Evolutionary conservation across 1,140 invertebrate species (phyloP), one percentile per base, ranked within the genome.

Genomic region (Branchinecta lynchi): DNA sequence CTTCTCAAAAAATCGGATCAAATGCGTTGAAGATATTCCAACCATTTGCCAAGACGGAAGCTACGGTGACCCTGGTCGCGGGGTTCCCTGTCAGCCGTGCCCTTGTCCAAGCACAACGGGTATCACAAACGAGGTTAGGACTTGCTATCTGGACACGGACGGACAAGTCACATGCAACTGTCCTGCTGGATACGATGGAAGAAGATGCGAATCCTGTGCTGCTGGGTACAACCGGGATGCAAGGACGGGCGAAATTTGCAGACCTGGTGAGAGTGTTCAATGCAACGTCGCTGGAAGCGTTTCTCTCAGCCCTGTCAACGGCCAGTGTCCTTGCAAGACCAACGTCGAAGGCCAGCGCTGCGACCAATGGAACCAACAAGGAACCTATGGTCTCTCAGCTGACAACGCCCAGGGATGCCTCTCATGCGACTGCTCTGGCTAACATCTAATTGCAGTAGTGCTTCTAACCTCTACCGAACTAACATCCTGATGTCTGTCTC

Each of bases 381-480:
- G 91, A 3, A 92, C 87, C 7, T 98, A 92, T 76, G 88, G 91
- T 68, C 79, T 98, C 0, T 85, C 86, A 9, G 76, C 75, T 0
- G 75, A 79, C 15, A 90, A 94, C 78, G 83, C 85, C 7, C 81
- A 87, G 65, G 96, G 96, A 7, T 98, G 96, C 78, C 83, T 84
- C 65, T 80, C 86, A 66, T 98, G 96, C 78, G 98, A 88, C 80
- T 98, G 96, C 79, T 96, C 92, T 71, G 92, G 7, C 84, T 92
- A 9, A 84, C 87, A 0, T 81, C 81, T 15, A 80, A 87, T 12
- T 98, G 95, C 77, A 82, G 84, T 43, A 79, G 80, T 9, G 76
- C 78, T 68, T 78, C 76, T 79, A 86, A 84, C 43, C 77, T 87
- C 0, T 89, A 84, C 68, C 77, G 86, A 60, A 83, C 85, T 71